These are phyloP conservation scores for Cantharis rufa DNA, from an alignment of 2,888 invertebrate species.

Conservation along the genomic window DNA sequence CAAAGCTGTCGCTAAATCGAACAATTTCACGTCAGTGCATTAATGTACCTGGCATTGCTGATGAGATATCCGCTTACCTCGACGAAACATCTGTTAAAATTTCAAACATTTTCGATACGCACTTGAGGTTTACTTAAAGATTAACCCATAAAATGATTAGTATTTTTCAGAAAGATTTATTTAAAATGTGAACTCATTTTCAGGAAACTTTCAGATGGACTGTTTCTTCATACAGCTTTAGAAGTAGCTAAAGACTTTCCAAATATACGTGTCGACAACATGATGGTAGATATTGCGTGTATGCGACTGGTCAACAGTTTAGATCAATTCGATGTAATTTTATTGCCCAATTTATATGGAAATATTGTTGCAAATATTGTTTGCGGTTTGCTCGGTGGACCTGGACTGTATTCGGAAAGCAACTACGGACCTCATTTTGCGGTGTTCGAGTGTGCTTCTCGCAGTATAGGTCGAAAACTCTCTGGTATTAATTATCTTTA, in stretches of 20 bases:
- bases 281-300: slow-evolving; percentile 47
- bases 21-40: not conserved
- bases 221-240: slow-evolving; percentile 45
- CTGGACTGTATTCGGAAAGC: slow-evolving; percentile 44
- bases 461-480: slow-evolving; percentile 27
- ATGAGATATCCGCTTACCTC: not conserved
- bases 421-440: slow-evolving; percentile 46
- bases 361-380: slow-evolving; percentile 45
- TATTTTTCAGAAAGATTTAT: not conserved
- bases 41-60: not conserved
- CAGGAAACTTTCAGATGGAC: slow-evolving; percentile 50
- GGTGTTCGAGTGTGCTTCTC: slow-evolving; percentile 48
- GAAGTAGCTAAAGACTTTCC: slow-evolving; percentile 44
- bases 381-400: slow-evolving; percentile 47
- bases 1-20: not conserved
- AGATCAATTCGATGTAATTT: slow-evolving; percentile 45
- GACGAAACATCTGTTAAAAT: not conserved
- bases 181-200: not conserved
- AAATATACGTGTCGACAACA: slow-evolving; percentile 42
- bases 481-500: slow-evolving; percentile 1
- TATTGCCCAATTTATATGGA: slow-evolving; percentile 51
- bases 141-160: not conserved
- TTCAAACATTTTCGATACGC: not conserved
- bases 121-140: not conserved
- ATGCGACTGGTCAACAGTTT: slow-evolving; percentile 47